Conservation (phyloP, 2,888 invertebrate species). For the Acanthoscelides obtectus region DNA sequence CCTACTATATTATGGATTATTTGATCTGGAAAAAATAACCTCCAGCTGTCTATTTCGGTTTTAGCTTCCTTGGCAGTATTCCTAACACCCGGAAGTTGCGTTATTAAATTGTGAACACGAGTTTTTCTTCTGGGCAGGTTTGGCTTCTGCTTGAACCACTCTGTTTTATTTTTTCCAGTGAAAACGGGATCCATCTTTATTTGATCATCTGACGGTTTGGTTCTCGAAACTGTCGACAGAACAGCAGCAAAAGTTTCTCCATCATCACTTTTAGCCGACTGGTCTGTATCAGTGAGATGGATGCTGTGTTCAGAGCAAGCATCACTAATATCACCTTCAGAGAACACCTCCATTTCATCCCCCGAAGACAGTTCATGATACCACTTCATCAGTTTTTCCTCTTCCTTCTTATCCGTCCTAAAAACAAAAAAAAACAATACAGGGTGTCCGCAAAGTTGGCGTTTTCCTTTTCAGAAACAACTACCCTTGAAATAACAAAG, state of each 20-base stretch:
- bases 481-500: too few species aligned
- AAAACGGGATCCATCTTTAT: background rate
- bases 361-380: background rate
- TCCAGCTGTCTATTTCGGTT: background rate
- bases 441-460: too few species aligned
- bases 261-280: background rate
- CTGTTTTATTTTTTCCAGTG: slow-evolving; percentile 1
- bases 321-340: slow-evolving; percentile 4
- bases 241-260: background rate
- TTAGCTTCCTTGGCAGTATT: slow-evolving; percentile 5
- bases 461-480: too few species aligned
- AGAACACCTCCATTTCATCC: background rate
- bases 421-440: background rate
- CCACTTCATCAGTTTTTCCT: slow-evolving; percentile 3
- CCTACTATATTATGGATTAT: slow-evolving; percentile 2
- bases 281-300: background rate
- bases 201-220: too few species aligned
- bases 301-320: slow-evolving; percentile 1
- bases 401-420: background rate
- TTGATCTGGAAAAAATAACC: background rate
- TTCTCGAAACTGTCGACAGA: background rate
- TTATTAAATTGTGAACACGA: background rate
- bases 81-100: slow-evolving; percentile 1
- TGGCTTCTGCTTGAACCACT: slow-evolving; percentile 3
- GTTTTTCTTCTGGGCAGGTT: background rate